A percentile compares a stretch with the other conserved stretches of the same genome.
phyloP scores from a whole-genome alignment of 2,113 vertebrate species.

The Amphiprion ocellaris region DNA sequence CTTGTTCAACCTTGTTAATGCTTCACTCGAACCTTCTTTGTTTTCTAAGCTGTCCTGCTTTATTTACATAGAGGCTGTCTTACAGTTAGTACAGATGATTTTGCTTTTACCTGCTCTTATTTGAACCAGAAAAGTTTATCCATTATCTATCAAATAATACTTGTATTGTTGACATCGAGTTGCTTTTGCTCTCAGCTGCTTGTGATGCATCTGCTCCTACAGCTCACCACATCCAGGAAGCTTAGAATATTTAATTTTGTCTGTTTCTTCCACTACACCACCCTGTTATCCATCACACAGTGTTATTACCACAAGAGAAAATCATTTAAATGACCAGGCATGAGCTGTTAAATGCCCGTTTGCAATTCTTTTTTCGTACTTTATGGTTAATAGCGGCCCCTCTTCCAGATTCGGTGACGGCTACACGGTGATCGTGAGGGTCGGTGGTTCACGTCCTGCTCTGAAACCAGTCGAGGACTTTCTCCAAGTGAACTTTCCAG shows the following conservation, averaged over 20 bases:
- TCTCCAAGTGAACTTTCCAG: constrained; percentile 89
- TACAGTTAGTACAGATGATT: neutral
- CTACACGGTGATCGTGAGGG: constrained; percentile 93
- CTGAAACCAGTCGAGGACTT: constrained; percentile 92
- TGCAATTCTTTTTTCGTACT: neutral
- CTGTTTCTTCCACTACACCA: neutral
- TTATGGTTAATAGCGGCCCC: neutral
- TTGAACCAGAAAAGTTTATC: neutral
- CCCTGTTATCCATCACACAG: neutral
- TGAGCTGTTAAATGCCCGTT: neutral
- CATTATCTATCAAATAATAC: neutral
- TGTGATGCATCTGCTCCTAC: constrained; percentile 37
- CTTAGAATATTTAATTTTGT: neutral
- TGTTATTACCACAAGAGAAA: constrained; percentile 15
- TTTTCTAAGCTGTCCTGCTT: neutral
- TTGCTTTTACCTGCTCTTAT: constrained; percentile 4
- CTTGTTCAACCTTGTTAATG: neutral
- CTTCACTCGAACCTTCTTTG: neutral
- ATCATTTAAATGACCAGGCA: constrained; percentile 12
- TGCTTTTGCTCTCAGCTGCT: constrained; percentile 16
- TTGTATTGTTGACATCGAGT: constrained; percentile 3
- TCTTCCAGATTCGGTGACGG: constrained; percentile 94
- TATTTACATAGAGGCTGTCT: neutral
- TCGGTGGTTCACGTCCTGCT: constrained; percentile 87
- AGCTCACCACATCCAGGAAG: constrained; percentile 12